These are phyloP conservation scores for Chiroxiphia lanceolata DNA, from an alignment of 2,797 vertebrate species.

Conservation along the genomic window DNA sequence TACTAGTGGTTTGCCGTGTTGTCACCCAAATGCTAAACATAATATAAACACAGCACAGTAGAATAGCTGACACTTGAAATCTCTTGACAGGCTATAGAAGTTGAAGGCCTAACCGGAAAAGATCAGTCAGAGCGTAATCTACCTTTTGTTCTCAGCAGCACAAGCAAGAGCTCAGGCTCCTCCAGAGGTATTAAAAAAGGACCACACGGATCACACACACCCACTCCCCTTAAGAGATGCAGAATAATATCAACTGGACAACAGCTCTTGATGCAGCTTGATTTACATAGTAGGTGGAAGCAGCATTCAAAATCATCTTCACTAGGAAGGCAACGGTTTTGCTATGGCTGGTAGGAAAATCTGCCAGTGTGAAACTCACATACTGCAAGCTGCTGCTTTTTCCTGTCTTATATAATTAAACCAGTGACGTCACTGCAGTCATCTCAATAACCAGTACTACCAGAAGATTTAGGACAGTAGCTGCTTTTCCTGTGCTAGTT, in stretches of 20 bases:
- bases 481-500: neutral
- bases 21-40: neutral
- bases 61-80: neutral
- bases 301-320: neutral
- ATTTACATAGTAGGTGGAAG: neutral
- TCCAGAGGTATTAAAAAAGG: neutral
- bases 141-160: neutral
- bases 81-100: neutral
- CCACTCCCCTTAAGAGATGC: fast-evolving
- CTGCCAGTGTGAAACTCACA: neutral
- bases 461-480: neutral
- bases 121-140: neutral
- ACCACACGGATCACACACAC: neutral
- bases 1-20: neutral
- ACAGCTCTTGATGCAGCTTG: neutral
- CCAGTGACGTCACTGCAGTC: neutral
- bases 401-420: neutral
- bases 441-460: neutral
- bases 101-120: neutral
- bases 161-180: neutral
- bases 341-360: neutral
- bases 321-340: neutral
- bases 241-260: neutral
- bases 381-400: neutral
- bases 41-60: neutral